These are phyloP conservation scores for Lomographa bimaculata DNA, from an alignment of 2,888 invertebrate genomes.

Conservation along the genomic window DNA sequence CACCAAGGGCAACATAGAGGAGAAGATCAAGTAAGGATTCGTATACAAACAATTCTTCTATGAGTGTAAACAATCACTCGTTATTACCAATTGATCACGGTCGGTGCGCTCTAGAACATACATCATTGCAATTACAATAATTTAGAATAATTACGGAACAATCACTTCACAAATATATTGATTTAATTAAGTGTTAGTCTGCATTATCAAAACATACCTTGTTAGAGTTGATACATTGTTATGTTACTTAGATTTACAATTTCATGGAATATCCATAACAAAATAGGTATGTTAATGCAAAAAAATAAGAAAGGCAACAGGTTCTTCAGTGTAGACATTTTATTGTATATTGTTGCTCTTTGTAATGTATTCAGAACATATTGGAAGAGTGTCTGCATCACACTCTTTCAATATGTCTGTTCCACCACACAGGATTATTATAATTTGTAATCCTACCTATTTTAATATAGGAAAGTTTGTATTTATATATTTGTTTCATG, in stretches of 20 bases:
- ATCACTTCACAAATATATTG: conserved; percentile 9
- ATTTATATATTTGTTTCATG: no score
- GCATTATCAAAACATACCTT: no score
- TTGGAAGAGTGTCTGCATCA: no score
- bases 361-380: no score
- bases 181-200: neutral
- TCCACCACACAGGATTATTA: no score
- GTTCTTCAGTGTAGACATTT: no score
- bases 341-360: neutral
- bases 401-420: no score
- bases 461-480: no score
- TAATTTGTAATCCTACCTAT: no score
- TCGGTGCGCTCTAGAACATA: conserved; percentile 3
- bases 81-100: conserved; percentile 24
- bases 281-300: no score
- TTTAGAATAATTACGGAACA: conserved; percentile 11
- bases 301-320: no score
- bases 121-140: conserved; percentile 13
- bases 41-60: conserved; percentile 9
- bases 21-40: conserved; percentile 88
- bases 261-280: neutral
- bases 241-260: neutral
- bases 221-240: no score
- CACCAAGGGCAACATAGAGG: conserved; percentile 92
- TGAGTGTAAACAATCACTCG: conserved; percentile 41